phyloP scores from a whole-genome alignment of 2,113 vertebrate genomes.

The Pardalotus punctatus region DNA sequence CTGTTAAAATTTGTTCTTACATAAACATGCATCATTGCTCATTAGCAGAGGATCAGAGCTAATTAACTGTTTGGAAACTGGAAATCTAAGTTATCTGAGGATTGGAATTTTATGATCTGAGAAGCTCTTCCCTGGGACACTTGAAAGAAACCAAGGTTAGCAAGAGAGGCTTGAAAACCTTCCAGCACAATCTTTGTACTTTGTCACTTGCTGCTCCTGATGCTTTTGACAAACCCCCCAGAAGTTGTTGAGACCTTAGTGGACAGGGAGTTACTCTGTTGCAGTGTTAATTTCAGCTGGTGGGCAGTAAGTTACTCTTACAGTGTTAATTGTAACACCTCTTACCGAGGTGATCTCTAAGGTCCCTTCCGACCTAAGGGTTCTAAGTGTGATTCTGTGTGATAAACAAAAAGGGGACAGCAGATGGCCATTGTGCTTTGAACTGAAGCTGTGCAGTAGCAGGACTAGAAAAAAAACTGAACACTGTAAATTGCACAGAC shows the following conservation, averaged over 20 bases:
- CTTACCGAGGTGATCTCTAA: background rate
- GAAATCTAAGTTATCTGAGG: background rate
- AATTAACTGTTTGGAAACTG: background rate
- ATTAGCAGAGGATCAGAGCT: background rate
- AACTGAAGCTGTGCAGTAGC: background rate
- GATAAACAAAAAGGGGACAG: background rate
- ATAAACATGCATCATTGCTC: background rate
- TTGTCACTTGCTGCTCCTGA: background rate
- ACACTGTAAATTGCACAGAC: background rate
- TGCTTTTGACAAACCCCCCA: background rate
- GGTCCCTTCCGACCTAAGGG: background rate
- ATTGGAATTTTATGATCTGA: background rate
- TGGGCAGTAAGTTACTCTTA: too few relatives aligned
- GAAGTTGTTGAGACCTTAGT: background rate
- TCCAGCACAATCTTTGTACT: background rate
- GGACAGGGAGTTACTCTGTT: background rate
- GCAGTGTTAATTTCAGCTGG: background rate
- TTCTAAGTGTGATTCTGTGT: background rate
- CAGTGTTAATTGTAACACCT: too few relatives aligned
- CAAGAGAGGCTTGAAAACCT: background rate
- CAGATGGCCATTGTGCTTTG: background rate
- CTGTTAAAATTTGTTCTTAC: background rate
- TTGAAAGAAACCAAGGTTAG: background rate
- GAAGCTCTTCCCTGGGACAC: background rate
- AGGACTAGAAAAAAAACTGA: background rate